Evolutionary conservation across 2,888 invertebrate species (phyloP).

Genomic region (Himalopsyche kuldschensis): DNA sequence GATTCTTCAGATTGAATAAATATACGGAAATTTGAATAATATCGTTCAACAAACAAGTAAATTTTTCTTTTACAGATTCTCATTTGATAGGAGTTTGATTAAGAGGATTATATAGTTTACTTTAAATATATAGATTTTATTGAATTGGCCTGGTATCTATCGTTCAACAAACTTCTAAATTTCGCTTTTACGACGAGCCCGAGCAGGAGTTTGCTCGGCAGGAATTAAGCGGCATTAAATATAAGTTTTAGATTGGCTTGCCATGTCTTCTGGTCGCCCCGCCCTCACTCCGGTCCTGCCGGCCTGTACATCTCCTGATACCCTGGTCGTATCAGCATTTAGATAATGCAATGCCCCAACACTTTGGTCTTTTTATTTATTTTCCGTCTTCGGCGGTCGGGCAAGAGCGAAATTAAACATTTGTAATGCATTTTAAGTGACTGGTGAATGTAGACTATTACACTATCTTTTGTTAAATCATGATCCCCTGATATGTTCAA

Average conservation of each 20-base stretch:
- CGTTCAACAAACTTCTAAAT: too few relatives aligned
- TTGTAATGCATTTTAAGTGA: constrained; percentile 14
- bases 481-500: background rate
- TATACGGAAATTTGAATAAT: too few relatives aligned
- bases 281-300: constrained; percentile 13
- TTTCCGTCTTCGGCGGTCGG: constrained; percentile 20
- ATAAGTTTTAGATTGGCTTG: constrained; percentile 42
- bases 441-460: background rate
- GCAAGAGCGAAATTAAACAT: constrained; percentile 27
- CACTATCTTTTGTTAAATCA: background rate
- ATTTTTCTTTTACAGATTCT: too few relatives aligned
- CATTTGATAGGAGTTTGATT: too few relatives aligned
- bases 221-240: constrained; percentile 39
- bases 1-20: too few relatives aligned
- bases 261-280: constrained; percentile 37
- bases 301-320: constrained; percentile 1
- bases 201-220: constrained; percentile 24
- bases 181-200: constrained; percentile 17
- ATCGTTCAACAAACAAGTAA: too few relatives aligned
- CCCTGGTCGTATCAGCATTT: constrained; percentile 17
- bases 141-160: background rate
- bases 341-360: constrained; percentile 32
- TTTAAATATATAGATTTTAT: too few relatives aligned
- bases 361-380: constrained; percentile 17
- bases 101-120: too few relatives aligned